Evolutionary conservation across 1,140 invertebrate genomes (phyloP).

Genomic region (Micrasema longulum): DNA sequence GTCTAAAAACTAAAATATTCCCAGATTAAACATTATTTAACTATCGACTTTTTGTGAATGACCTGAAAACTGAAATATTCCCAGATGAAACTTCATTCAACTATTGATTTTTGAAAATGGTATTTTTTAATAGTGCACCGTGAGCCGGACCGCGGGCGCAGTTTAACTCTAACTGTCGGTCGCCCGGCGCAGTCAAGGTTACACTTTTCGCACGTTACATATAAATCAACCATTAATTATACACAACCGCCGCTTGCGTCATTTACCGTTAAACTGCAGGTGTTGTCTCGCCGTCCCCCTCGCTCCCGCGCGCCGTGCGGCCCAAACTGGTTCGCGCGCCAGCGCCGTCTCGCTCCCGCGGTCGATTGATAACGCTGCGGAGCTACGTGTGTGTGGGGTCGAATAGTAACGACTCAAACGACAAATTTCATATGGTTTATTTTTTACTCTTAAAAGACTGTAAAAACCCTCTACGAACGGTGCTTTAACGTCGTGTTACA

Average conservation of each 20-base stretch:
- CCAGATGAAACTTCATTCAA: no score
- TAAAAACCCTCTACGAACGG: no score
- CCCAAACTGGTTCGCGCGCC: background rate
- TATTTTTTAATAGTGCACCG: no score
- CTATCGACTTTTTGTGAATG: no score
- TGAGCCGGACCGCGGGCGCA: background rate
- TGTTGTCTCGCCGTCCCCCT: constrained; percentile 2
- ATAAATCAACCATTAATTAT: constrained; percentile 32
- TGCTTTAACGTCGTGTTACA: no score
- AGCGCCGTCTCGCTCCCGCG: background rate
- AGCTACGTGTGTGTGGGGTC: background rate
- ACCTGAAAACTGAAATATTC: no score
- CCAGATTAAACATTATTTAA: no score
- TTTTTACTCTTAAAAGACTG: no score
- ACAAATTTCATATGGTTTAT: background rate
- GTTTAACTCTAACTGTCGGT: no score
- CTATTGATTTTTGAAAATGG: no score
- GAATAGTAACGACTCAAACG: background rate
- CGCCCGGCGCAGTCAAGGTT: constrained; percentile 43
- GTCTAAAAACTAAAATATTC: no score
- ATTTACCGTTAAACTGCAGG: constrained; percentile 5
- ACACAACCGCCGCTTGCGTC: constrained; percentile 19
- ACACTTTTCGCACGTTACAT: constrained; percentile 52
- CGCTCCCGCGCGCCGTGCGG: background rate
- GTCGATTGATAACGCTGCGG: background rate